phyloP scores from a whole-genome alignment of 2,888 invertebrate species.

The Drosophila helvetica region DNA sequence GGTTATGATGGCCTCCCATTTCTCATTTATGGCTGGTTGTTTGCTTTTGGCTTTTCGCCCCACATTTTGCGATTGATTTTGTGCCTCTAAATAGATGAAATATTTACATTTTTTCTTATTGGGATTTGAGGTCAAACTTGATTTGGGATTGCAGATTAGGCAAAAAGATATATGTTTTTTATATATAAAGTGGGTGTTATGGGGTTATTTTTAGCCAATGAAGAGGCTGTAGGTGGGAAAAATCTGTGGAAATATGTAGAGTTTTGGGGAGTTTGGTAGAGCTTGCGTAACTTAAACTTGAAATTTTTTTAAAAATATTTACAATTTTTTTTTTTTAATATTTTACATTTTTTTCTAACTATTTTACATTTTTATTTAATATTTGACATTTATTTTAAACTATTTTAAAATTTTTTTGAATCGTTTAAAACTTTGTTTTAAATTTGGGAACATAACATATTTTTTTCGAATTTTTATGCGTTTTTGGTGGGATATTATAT shows the following conservation, averaged over 20 bases:
- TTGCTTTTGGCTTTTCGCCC: conserved; percentile 3
- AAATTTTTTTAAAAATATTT: no score
- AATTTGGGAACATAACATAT: no score
- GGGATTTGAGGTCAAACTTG: background rate
- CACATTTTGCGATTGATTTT: conserved; percentile 16
- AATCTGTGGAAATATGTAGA: background rate
- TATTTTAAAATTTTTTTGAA: no score
- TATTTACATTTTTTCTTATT: background rate
- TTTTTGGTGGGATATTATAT: no score
- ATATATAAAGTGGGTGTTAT: background rate
- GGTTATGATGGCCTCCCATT: conserved; percentile 19
- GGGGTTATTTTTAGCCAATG: background rate
- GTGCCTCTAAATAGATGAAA: background rate
- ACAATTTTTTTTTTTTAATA: no score
- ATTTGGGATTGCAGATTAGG: background rate
- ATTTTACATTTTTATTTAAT: no score
- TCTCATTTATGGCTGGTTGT: conserved; percentile 23
- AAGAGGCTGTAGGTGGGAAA: background rate
- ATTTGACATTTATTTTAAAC: no score
- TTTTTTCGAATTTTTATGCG: no score
- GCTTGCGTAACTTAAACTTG: no score
- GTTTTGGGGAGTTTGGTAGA: background rate
- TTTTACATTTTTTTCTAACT: no score
- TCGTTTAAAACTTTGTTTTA: no score
- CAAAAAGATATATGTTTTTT: background rate